These are phyloP conservation scores for Mimas tiliae DNA, from an alignment of 2,888 invertebrate species.

Conservation along the genomic window DNA sequence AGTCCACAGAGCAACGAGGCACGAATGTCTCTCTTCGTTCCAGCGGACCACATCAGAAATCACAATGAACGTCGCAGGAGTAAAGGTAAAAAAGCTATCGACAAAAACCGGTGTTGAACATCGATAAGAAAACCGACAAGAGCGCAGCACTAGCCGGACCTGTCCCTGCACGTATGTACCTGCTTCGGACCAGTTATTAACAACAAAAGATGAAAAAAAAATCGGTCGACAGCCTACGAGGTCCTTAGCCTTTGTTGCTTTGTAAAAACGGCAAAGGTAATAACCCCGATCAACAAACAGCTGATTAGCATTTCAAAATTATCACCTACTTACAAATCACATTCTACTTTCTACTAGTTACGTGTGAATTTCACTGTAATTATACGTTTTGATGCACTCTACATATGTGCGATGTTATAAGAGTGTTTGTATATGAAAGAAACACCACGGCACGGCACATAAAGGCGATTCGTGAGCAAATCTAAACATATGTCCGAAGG, in stretches of 20 bases:
- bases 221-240: slow-evolving; percentile 14
- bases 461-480: slow-evolving; percentile 44
- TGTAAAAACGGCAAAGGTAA: slow-evolving; percentile 24
- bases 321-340: neutral
- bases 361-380: slow-evolving; percentile 10
- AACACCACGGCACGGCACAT: slow-evolving; percentile 39
- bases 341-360: slow-evolving; percentile 12
- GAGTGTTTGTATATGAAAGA: neutral
- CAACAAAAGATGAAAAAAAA: slow-evolving; percentile 22
- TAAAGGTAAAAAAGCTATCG: slow-evolving; percentile 1
- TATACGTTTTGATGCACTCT: neutral
- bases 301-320: slow-evolving; percentile 24
- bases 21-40: too few species aligned
- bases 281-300: slow-evolving; percentile 25
- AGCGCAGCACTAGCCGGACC: slow-evolving; percentile 16
- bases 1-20: neutral
- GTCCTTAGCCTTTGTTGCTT: slow-evolving; percentile 22
- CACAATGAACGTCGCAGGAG: neutral
- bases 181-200: slow-evolving; percentile 20
- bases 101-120: slow-evolving; percentile 4
- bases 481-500: slow-evolving; percentile 69
- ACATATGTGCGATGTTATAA: neutral
- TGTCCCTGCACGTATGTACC: slow-evolving; percentile 20
- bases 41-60: too few species aligned
- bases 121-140: slow-evolving; percentile 4